Percentiles rank a stretch among this genome's conserved stretches.
phyloP scores from a whole-genome alignment of 2,113 vertebrate species.

The Parus major region DNA sequence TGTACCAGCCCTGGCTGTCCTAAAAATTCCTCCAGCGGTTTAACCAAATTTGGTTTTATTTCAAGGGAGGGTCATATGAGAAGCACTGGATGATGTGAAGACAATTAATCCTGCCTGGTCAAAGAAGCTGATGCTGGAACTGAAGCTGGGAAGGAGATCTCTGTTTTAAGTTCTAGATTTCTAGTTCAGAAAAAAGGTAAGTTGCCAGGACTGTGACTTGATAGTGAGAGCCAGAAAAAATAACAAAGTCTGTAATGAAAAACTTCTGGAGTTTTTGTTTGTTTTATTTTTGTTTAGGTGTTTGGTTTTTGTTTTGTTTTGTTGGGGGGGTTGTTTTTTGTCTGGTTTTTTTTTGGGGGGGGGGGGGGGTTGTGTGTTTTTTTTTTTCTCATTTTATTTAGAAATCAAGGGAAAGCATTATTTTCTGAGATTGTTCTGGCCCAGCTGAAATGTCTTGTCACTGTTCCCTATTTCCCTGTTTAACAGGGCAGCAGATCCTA shows the following conservation, averaged over 20 bases:
- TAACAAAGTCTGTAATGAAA: background rate
- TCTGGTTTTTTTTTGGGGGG: no score
- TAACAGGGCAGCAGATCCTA: background rate
- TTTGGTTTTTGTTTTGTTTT: background rate
- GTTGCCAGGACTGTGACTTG: background rate
- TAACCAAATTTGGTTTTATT: background rate
- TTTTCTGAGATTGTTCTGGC: background rate
- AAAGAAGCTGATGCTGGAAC: background rate
- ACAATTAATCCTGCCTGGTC: background rate
- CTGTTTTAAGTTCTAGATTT: background rate
- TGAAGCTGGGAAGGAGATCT: background rate
- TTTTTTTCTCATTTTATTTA: background rate
- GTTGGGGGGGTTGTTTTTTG: no score
- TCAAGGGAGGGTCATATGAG: background rate
- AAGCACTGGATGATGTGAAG: background rate
- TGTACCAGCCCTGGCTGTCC: background rate
- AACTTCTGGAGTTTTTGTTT: background rate
- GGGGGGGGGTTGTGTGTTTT: background rate
- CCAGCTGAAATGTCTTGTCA: background rate
- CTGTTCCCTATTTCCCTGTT: background rate
- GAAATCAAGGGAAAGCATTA: background rate
- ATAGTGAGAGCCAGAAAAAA: background rate
- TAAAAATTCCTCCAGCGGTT: background rate
- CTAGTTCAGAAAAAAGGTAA: background rate
- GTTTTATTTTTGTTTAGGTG: background rate